These are phyloP conservation scores for Sebastes oblongus DNA, from an alignment of 2,797 vertebrate genomes.

Conservation along the genomic window DNA sequence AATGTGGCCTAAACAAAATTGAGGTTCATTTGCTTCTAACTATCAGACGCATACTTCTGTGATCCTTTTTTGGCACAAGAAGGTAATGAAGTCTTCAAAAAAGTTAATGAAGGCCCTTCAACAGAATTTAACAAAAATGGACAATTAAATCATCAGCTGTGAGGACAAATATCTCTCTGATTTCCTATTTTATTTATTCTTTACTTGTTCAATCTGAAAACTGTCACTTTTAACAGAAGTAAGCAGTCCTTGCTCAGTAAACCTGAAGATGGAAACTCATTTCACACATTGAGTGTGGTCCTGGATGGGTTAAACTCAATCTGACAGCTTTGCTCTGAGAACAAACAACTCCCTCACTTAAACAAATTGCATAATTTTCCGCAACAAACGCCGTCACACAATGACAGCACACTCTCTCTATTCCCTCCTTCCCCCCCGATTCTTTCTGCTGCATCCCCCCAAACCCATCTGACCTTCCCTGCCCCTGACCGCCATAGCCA, in stretches of 20 bases:
- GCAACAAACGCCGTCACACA: slow-evolving; percentile 63
- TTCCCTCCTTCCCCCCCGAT: slow-evolving; percentile 13
- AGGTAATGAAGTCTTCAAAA: slow-evolving; percentile 12
- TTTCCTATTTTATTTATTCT: neutral
- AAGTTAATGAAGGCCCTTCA: slow-evolving; percentile 1
- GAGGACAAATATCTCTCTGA: neutral
- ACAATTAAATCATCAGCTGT: neutral
- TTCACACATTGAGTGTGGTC: slow-evolving; percentile 5
- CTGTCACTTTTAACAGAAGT: neutral
- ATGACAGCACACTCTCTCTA: slow-evolving; percentile 53
- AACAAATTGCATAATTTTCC: slow-evolving; percentile 78
- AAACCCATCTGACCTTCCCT: slow-evolving; percentile 59
- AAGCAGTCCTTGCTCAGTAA: neutral
- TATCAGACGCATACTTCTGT: slow-evolving; percentile 55
- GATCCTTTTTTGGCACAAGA: slow-evolving; percentile 39
- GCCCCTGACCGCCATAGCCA: slow-evolving; percentile 75
- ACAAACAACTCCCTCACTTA: slow-evolving; percentile 65
- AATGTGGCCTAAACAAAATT: slow-evolving; percentile 70
- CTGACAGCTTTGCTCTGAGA: slow-evolving; percentile 46
- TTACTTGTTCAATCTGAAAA: neutral
- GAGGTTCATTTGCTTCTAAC: slow-evolving; percentile 55
- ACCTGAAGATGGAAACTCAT: slow-evolving; percentile 6
- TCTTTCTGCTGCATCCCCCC: slow-evolving; percentile 53
- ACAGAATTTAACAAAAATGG: neutral
- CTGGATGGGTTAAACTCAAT: slow-evolving; percentile 37